phyloP scores from a whole-genome alignment of 2,113 vertebrate species.

The Phasianus colchicus region DNA sequence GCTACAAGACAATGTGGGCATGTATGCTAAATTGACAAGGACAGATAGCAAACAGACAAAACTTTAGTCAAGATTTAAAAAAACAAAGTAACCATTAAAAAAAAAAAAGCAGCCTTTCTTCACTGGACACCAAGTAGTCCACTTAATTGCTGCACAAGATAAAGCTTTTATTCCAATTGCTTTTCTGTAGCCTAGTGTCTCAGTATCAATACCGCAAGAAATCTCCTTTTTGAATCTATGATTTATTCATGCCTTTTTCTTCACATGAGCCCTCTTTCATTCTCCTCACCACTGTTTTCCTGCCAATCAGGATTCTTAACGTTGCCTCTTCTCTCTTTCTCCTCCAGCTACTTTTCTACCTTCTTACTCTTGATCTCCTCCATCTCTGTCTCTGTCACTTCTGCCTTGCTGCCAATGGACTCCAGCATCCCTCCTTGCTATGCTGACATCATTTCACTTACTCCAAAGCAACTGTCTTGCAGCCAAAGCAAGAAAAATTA shows the following conservation, averaged over 20 bases:
- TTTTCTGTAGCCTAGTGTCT: background rate
- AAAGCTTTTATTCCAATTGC: background rate
- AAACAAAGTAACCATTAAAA: background rate
- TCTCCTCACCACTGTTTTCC: background rate
- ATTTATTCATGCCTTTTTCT: background rate
- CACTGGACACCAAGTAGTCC: background rate
- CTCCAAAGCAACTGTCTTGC: accelerated
- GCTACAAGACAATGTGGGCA: background rate
- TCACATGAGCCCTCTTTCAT: background rate
- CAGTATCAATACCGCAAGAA: background rate
- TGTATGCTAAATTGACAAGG: background rate
- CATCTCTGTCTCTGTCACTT: background rate
- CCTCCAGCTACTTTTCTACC: background rate
- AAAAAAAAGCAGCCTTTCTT: background rate
- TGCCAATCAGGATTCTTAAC: background rate
- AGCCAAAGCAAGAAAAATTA: background rate
- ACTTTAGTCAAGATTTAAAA: background rate
- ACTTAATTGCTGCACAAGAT: background rate
- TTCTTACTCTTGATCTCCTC: background rate
- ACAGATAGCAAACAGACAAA: constrained; percentile 8
- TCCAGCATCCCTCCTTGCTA: background rate
- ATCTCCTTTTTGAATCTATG: background rate
- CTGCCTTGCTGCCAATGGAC: background rate
- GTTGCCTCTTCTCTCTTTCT: background rate
- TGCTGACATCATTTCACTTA: background rate